A percentile compares a stretch with the other conserved stretches of the same genome.
Conservation (phyloP, 2,888 invertebrate genomes). For the Hecatera dysodea region DNA sequence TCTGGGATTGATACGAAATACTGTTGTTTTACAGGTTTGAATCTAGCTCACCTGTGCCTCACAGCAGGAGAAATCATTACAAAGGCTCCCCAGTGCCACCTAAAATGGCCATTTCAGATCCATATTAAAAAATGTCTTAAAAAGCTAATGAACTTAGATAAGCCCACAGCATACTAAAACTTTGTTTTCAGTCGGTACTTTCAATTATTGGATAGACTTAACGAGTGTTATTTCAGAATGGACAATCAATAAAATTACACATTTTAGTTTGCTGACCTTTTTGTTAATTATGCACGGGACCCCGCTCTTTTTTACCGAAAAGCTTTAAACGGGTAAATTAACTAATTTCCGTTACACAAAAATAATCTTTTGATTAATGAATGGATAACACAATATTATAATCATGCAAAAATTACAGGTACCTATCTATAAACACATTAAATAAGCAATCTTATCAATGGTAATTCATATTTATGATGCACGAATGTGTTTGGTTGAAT, state of each 20-base stretch:
- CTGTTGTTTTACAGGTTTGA: background rate
- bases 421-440: slow-evolving; percentile 41
- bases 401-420: slow-evolving; percentile 23
- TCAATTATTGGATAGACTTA: too few species aligned
- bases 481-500: slow-evolving; percentile 76
- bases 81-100: background rate
- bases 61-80: background rate
- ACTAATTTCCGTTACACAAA: slow-evolving; percentile 8
- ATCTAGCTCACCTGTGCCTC: background rate
- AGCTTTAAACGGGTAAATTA: background rate
- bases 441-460: slow-evolving; percentile 69
- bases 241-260: too few species aligned
- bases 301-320: too few species aligned
- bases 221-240: too few species aligned
- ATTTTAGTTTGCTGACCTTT: too few species aligned
- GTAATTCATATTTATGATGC: slow-evolving; percentile 61
- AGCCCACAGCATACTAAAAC: background rate
- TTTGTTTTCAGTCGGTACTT: background rate
- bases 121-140: background rate
- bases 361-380: slow-evolving; percentile 22
- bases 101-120: slow-evolving; percentile 8
- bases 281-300: too few species aligned
- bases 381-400: slow-evolving; percentile 24
- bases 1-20: background rate
- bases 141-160: slow-evolving; percentile 38